phyloP scores from a whole-genome alignment of 2,113 vertebrate genomes.

The Embiotoca jacksoni region DNA sequence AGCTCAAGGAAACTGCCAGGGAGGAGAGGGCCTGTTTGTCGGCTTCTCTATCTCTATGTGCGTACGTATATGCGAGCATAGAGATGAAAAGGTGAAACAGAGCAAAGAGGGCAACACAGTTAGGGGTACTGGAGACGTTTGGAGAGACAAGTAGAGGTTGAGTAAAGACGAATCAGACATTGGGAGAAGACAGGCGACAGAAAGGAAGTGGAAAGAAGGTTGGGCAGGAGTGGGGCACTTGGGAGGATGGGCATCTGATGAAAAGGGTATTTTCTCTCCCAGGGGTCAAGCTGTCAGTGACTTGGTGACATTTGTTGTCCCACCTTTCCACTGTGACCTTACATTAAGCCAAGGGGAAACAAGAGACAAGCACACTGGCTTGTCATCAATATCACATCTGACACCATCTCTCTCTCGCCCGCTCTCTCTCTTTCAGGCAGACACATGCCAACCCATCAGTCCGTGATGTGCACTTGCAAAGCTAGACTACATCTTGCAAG shows the following conservation, averaged over 20 bases:
- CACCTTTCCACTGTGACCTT: conserved; percentile 79
- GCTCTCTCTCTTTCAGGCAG: conserved; percentile 12
- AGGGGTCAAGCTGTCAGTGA: conserved; percentile 73
- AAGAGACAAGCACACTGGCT: conserved; percentile 53
- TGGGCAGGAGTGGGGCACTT: conserved; percentile 25
- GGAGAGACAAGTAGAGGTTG: conserved; percentile 63
- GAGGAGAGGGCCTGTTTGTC: conserved; percentile 22
- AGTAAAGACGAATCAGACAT: conserved; percentile 58
- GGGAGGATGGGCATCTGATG: conserved; percentile 45
- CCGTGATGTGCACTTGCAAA: conserved; percentile 14
- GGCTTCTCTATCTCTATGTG: conserved; percentile 2
- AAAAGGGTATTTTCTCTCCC: conserved; percentile 72
- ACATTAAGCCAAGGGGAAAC: conserved; percentile 73
- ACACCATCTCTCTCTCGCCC: conserved; percentile 51
- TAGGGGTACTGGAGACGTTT: background rate
- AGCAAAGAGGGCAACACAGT: conserved; percentile 44
- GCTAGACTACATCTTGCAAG: conserved; percentile 15
- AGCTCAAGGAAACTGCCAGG: conserved; percentile 52
- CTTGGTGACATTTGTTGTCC: conserved; percentile 74
- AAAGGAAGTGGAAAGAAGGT: conserved; percentile 23
- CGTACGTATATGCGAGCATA: background rate
- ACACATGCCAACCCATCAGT: conserved; percentile 48
- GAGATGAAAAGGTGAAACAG: background rate
- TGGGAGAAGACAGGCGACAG: conserved; percentile 38
- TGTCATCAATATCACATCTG: conserved; percentile 72